Percentiles rank a stretch among this genome's conserved stretches.
phyloP scores from a whole-genome alignment of 2,888 invertebrate species.

The Perithous albicinctus region DNA sequence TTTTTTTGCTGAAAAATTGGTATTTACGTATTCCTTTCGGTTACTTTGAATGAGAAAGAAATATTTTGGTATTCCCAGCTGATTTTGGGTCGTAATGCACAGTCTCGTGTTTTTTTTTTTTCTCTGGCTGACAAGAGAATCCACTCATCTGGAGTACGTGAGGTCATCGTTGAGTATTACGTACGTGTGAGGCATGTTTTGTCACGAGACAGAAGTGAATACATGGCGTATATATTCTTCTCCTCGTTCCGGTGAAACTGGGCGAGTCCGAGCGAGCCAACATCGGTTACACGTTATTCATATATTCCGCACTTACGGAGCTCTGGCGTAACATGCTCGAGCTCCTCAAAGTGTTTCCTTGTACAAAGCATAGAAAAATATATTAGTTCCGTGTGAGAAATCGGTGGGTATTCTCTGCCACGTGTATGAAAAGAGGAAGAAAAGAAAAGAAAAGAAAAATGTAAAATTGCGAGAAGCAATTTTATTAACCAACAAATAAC shows the following conservation, averaged over 20 bases:
- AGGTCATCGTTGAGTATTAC: constrained; percentile 52
- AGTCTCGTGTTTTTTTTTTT: constrained; percentile 30
- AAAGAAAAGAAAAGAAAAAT: neutral
- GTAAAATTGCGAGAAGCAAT: constrained; percentile 7
- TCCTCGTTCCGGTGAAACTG: neutral
- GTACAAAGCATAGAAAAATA: constrained; percentile 32
- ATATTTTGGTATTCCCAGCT: neutral
- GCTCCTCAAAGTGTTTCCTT: constrained; percentile 9
- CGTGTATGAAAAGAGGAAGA: constrained; percentile 33
- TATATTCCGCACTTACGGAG: neutral
- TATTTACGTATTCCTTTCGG: neutral
- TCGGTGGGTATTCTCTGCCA: constrained; percentile 16
- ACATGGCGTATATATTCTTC: constrained; percentile 36
- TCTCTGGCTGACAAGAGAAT: constrained; percentile 15
- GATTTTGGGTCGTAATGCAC: neutral
- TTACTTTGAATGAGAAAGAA: neutral
- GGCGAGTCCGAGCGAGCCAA: constrained; percentile 14
- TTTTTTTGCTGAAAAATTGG: neutral
- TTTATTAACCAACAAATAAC: neutral
- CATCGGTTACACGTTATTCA: constrained; percentile 12
- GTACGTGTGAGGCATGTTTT: constrained; percentile 52
- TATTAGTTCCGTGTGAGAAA: constrained; percentile 44
- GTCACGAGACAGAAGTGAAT: constrained; percentile 59
- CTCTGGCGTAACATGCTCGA: constrained; percentile 4
- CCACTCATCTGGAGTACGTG: constrained; percentile 62